Conservation (phyloP, 2,888 invertebrate genomes). For the Diabrotica balteata region DNA sequence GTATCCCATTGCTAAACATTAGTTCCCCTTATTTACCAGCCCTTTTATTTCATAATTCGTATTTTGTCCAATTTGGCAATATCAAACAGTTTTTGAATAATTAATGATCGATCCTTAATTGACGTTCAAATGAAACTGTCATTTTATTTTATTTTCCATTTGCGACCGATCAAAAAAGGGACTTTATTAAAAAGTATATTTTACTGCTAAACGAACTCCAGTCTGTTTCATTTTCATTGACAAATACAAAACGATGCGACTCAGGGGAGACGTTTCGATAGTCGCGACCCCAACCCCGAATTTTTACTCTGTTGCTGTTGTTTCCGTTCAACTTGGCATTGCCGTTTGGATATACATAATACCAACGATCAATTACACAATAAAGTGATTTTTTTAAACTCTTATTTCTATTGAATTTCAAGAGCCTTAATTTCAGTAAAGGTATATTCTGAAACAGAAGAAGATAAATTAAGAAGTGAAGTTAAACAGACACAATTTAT, state of each 20-base stretch:
- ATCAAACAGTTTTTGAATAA: too few species aligned
- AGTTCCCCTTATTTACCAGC: too few species aligned
- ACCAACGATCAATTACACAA: too few species aligned
- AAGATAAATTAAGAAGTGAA: too few species aligned
- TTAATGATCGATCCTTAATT: slow-evolving; percentile 12
- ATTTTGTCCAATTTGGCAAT: too few species aligned
- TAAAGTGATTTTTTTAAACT: too few species aligned
- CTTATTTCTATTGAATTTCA: too few species aligned
- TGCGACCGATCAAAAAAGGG: slow-evolving; percentile 16
- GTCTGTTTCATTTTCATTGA: slow-evolving; percentile 8
- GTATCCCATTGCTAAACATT: too few species aligned
- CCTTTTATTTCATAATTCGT: too few species aligned
- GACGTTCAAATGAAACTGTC: slow-evolving; percentile 34
- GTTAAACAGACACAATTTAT: too few species aligned
- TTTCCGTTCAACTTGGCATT: neutral
- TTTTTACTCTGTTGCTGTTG: neutral
- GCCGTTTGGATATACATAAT: neutral
- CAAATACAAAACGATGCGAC: slow-evolving; percentile 18
- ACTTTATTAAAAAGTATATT: slow-evolving; percentile 19
- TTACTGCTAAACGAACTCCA: slow-evolving; percentile 9
- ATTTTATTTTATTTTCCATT: slow-evolving; percentile 35
- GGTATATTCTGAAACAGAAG: too few species aligned
- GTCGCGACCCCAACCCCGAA: neutral
- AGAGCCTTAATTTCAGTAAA: too few species aligned
- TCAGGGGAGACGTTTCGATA: slow-evolving; percentile 6